phyloP scores from a whole-genome alignment of 2,888 invertebrate species.

The Agrilus mali region DNA sequence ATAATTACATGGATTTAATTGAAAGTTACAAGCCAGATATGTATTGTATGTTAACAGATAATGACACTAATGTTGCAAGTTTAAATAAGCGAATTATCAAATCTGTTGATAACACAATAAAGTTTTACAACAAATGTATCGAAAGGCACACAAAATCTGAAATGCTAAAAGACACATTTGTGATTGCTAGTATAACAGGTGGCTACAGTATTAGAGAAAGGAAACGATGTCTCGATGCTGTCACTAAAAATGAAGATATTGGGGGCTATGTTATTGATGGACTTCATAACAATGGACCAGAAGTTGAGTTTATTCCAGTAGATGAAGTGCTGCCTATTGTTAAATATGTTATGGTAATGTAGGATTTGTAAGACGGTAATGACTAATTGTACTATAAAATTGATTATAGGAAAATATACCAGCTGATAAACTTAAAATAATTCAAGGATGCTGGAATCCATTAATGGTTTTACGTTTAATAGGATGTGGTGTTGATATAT shows the following conservation, averaged over 20 bases:
- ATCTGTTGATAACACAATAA: slow-evolving; percentile 54
- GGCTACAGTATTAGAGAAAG: slow-evolving; percentile 54
- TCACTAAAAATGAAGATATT: slow-evolving; percentile 43
- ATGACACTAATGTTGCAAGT: slow-evolving; percentile 53
- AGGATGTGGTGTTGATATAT: slow-evolving; percentile 69
- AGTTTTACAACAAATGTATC: slow-evolving; percentile 57
- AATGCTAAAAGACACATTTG: slow-evolving; percentile 34
- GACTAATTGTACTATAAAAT: slow-evolving; percentile 11
- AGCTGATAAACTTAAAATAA: slow-evolving; percentile 50
- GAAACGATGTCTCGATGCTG: slow-evolving; percentile 47
- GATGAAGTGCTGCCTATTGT: slow-evolving; percentile 48
- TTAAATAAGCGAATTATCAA: slow-evolving; percentile 58
- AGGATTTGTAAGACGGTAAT: slow-evolving; percentile 3
- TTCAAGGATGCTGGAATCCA: slow-evolving; percentile 74
- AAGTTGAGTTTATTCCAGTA: slow-evolving; percentile 39
- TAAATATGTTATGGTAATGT: slow-evolving; percentile 44
- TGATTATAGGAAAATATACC: slow-evolving; percentile 49
- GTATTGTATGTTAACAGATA: slow-evolving; percentile 70
- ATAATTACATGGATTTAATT: slow-evolving; percentile 63
- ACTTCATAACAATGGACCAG: slow-evolving; percentile 59
- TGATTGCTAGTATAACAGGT: slow-evolving; percentile 64
- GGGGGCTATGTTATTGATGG: slow-evolving; percentile 73
- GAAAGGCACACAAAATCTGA: slow-evolving; percentile 39
- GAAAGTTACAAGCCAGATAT: slow-evolving; percentile 70
- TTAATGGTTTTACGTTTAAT: slow-evolving; percentile 57